Base-by-base conservation (phyloP, 1,140 invertebrate species). In the Chironomus tepperi region DNA sequence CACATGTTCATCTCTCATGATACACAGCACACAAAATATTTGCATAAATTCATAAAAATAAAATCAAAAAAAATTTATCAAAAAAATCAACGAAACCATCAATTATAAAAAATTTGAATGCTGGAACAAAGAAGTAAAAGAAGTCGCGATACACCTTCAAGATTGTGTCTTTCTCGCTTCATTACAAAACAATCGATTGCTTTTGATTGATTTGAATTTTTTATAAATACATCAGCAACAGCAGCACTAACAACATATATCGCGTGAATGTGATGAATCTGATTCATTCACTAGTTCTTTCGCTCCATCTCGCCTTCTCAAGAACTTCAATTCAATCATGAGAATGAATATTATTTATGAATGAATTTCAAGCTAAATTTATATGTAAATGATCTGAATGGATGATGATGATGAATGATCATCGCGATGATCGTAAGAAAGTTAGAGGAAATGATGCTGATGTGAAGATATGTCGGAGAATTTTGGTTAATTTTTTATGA, bases 1-100 rank as follows among this genome's bases (percentile, higher is more conserved):
- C 24, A 34, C 24, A 34, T 34, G 24, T 34, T 34, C 24, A 34
- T 34, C 24, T 34, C 24, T 5, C 24, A n/a, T n/a, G n/a, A n/a
- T n/a, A n/a, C n/a, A n/a, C n/a, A 34, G 24, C 24, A 57, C 9
- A 57, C 47, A 57, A 12, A 12, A 57, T 19, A 70, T 70, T 70
- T 70, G 65, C 65, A 70, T 70, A 70, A 70, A 70, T 18, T 70
- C 65, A 70, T 9, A 19, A 70, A 70, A 18, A 57, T 57, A 7
- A 12, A 57, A n/a, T 57, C 1, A 34, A 19, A 18, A 8, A 70
- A 19, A 9, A 70, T 2, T 70, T 70, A 18, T 70, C 65, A 70
- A 70, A 18, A 67, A 19, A 70, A 70, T 70, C 65, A 70, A 70
- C 65, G 65, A 15, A 21, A 18, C 65, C 8, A 70, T 70, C 65